Evolutionary conservation across 2,113 vertebrate species (phyloP).

Genomic region (Salvelinus sp.): DNA sequence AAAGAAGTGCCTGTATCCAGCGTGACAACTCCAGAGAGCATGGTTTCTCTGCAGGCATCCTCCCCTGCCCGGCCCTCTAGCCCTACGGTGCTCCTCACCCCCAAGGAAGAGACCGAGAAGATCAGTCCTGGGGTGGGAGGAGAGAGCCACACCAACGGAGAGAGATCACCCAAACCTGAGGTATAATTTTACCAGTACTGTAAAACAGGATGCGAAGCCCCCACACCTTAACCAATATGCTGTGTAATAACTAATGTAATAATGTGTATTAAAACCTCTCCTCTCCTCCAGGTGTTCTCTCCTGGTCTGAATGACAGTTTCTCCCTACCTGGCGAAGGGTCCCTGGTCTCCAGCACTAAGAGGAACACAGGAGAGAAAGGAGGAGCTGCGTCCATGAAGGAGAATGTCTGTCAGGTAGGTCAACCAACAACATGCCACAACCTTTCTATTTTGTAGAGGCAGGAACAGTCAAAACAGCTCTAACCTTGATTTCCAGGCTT

Average conservation of each 20-base stretch:
- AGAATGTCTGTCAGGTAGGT: constrained; percentile 96
- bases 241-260: background rate
- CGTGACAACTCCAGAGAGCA: constrained; percentile 33
- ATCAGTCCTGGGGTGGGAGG: constrained; percentile 34
- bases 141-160: constrained; percentile 45
- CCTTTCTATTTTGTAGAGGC: no score
- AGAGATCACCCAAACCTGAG: constrained; percentile 51
- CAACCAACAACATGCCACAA: no score
- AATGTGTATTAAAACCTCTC: background rate
- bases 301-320: constrained; percentile 55
- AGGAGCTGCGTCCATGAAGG: constrained; percentile 88
- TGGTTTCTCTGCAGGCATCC: background rate
- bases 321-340: constrained; percentile 74
- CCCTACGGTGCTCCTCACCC: constrained; percentile 34
- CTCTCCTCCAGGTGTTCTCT: constrained; percentile 46
- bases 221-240: no score
- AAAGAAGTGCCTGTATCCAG: constrained; percentile 48
- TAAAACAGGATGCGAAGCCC: background rate
- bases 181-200: background rate
- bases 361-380: constrained; percentile 81
- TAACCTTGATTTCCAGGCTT: no score
- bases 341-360: constrained; percentile 71
- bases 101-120: constrained; percentile 37
- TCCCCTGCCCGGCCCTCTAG: constrained; percentile 29
- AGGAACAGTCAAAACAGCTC: no score